phyloP scores from a whole-genome alignment of 2,888 invertebrate species.

The Cataglyphis rosenhaueri region DNA sequence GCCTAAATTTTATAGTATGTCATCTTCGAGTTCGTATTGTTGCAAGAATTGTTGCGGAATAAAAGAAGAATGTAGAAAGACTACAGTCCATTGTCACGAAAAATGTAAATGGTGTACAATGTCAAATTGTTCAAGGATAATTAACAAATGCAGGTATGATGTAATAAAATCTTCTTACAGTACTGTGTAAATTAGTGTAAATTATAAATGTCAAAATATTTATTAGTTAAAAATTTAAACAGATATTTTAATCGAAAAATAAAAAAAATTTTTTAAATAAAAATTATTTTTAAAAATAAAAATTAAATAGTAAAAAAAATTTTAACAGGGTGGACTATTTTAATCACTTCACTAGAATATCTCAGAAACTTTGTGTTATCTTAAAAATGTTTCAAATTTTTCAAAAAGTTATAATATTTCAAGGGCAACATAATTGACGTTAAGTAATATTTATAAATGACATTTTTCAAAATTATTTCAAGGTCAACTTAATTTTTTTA shows the following conservation, averaged over 20 bases:
- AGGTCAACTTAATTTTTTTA: no score
- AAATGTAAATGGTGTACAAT: conserved; percentile 6
- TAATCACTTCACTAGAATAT: no score
- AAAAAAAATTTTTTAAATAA: neutral
- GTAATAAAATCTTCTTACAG: neutral
- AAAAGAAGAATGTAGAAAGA: neutral
- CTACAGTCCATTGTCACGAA: neutral
- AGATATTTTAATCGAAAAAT: conserved; percentile 13
- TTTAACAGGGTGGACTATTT: neutral
- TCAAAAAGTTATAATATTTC: no score
- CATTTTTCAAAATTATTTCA: no score
- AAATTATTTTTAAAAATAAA: no score
- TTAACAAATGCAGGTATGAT: conserved; percentile 9
- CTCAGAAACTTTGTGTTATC: no score
- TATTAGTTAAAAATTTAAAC: neutral
- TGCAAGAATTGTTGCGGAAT: conserved; percentile 30
- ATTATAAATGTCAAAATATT: neutral
- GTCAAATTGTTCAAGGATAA: neutral
- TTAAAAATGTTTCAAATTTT: no score
- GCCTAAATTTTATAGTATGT: neutral
- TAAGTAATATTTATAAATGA: no score
- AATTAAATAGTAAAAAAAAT: neutral
- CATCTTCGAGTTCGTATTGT: conserved; percentile 9
- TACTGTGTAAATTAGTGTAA: neutral
- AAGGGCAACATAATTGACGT: no score